Evolutionary conservation across 2,113 vertebrate genomes (phyloP).

Genomic region (Polypterus bichir): DNA sequence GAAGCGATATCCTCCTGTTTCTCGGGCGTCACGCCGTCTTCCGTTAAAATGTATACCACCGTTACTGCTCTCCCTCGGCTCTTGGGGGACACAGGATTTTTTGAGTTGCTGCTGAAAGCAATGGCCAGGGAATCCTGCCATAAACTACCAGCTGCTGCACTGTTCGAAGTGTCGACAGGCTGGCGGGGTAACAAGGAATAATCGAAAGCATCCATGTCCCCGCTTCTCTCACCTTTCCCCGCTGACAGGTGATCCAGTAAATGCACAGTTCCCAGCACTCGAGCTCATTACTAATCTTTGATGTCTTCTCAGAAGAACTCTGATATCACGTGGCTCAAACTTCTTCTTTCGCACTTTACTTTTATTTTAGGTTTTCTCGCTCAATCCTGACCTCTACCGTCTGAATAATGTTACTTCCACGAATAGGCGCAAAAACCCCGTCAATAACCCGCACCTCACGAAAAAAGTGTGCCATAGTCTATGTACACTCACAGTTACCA

Average conservation of each 20-base stretch:
- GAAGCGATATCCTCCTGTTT: conserved; percentile 38
- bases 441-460: too few relatives aligned
- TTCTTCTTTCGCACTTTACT: too few relatives aligned
- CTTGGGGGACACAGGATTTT: conserved; percentile 31
- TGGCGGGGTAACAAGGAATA: not conserved
- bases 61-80: conserved; percentile 46
- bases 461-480: too few relatives aligned
- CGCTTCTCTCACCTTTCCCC: conserved; percentile 46
- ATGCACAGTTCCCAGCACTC: not conserved
- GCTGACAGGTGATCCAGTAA: not conserved
- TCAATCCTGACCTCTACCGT: too few relatives aligned
- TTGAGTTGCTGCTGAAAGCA: conserved; percentile 34
- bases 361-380: too few relatives aligned
- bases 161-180: conserved; percentile 16
- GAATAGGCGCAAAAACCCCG: too few relatives aligned
- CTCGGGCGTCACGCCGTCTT: conserved; percentile 39
- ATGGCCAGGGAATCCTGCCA: conserved; percentile 68
- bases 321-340: too few relatives aligned
- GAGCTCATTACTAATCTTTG: not conserved
- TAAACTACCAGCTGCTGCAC: conserved; percentile 56
- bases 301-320: too few relatives aligned
- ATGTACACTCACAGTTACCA: too few relatives aligned
- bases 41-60: conserved; percentile 53
- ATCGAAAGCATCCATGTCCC: conserved; percentile 36
- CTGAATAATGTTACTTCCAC: too few relatives aligned